Evolutionary conservation across 2,888 invertebrate genomes (phyloP), one percentile per base, ranked within the genome.

Genomic region (Drosophila buzzatii): DNA sequence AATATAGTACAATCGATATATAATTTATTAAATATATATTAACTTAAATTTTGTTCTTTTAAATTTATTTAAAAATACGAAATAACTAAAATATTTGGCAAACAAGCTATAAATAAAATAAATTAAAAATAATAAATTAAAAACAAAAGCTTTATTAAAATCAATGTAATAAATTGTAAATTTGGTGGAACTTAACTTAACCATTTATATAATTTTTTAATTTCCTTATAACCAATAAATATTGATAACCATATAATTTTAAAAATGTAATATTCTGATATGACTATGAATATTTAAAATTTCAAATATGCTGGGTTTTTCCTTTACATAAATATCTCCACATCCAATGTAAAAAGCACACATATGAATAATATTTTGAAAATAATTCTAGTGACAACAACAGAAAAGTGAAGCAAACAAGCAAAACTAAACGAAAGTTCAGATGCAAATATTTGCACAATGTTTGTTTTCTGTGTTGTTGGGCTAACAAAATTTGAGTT

Each of bases 381-480:
- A 57, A 64, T 75, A 70, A 23, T 75, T 82, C 60, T 60, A 65
- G 55, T 57, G 69, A 70, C 35, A 67, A 64, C 47, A 63, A 44
- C 41, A 27, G 18, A 5, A 27, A 27, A n/a, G 20, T 18, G 44
- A 70, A 66, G 55, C 61, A 33, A 58, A 23, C 31, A 62, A 39
- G 70, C 49, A 64, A 68, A 73, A 67, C 69, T 63, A 61, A 69
- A 71, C 60, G 59, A 76, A 87, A 82, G 82, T 86, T 79, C 61
- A 73, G 75, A 85, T 81, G 87, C 66, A 87, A 87, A 87, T 87
- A 78, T 85, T 82, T 79, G 59, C 33, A 51, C 56, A 77, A 76
- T 82, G 76, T 81, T 87, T 87, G 65, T 67, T 2, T 79, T 78
- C 68, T 45, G 3, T 49, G 64, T 33, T 75, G 75, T 77, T 77